phyloP scores from a whole-genome alignment of 2,888 invertebrate genomes.

The Archaeoteleia sp. region DNA sequence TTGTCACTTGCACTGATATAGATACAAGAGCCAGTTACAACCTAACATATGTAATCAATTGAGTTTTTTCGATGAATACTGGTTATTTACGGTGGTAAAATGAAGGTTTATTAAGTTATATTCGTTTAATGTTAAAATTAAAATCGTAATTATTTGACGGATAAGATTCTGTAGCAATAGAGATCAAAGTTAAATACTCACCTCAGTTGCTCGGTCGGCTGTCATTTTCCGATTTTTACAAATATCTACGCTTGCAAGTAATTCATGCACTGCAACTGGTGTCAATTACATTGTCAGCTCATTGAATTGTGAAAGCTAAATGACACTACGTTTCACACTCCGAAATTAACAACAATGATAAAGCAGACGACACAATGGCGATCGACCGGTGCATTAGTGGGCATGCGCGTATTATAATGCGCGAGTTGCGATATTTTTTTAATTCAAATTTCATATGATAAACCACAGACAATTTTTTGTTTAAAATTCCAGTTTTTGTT shows the following conservation, averaged over 20 bases:
- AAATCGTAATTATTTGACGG: too few species aligned
- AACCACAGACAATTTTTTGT: too few species aligned
- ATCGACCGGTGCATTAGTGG: conserved; percentile 53
- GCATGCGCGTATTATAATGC: conserved; percentile 43
- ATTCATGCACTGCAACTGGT: conserved; percentile 4
- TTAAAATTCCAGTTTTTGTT: too few species aligned
- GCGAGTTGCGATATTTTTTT: conserved; percentile 33
- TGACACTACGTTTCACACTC: conserved; percentile 16
- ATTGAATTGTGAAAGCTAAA: not conserved
- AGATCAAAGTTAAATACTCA: not conserved
- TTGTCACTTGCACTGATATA: too few species aligned
- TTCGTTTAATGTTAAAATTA: too few species aligned
- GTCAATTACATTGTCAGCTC: conserved; percentile 11
- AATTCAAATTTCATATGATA: too few species aligned
- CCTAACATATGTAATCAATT: too few species aligned
- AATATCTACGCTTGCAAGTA: conserved; percentile 24
- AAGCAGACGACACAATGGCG: conserved; percentile 61
- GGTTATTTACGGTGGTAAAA: too few species aligned
- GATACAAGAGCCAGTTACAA: too few species aligned
- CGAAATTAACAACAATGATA: conserved; percentile 45
- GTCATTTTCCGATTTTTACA: conserved; percentile 30
- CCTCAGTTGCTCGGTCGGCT: conserved; percentile 26
- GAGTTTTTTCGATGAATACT: too few species aligned
- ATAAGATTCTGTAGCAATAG: too few species aligned
- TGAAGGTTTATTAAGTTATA: too few species aligned